Conservation (phyloP, 1,140 invertebrate genomes). For the Calephelis virginiensis region DNA sequence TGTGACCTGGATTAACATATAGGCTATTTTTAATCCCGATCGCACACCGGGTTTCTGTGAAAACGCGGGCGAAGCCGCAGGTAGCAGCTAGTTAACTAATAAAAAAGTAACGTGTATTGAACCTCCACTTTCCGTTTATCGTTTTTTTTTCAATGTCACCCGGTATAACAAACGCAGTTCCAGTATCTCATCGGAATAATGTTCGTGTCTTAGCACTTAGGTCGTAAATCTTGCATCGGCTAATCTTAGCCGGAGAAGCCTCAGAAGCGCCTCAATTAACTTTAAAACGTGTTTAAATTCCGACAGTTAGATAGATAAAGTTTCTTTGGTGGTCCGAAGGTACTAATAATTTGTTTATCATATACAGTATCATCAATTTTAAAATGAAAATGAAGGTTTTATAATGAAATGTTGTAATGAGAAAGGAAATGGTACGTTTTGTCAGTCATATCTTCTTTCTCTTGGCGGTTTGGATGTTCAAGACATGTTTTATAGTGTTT, state of each 20-base stretch:
- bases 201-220: neutral
- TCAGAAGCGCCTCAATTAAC: constrained; percentile 12
- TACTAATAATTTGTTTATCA: constrained; percentile 5
- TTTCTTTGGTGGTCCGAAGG: constrained; percentile 4
- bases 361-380: neutral
- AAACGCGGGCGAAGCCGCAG: too few relatives aligned
- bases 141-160: too few relatives aligned
- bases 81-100: too few relatives aligned
- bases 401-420: neutral
- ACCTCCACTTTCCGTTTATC: too few relatives aligned
- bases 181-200: neutral
- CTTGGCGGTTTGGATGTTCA: too few relatives aligned
- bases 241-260: neutral
- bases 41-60: too few relatives aligned
- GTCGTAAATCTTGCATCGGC: neutral
- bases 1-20: too few relatives aligned
- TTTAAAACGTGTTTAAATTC: constrained; percentile 10
- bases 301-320: constrained; percentile 8
- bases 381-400: neutral
- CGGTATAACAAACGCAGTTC: too few relatives aligned
- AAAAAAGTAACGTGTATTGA: too few relatives aligned
- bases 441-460: too few relatives aligned
- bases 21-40: too few relatives aligned
- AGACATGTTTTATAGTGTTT: too few relatives aligned
- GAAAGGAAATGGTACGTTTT: neutral